Percentiles rank a stretch among this genome's conserved stretches.
These are phyloP conservation scores for Liasis olivaceus DNA, from an alignment of 2,797 vertebrate species.

Conservation along the genomic window DNA sequence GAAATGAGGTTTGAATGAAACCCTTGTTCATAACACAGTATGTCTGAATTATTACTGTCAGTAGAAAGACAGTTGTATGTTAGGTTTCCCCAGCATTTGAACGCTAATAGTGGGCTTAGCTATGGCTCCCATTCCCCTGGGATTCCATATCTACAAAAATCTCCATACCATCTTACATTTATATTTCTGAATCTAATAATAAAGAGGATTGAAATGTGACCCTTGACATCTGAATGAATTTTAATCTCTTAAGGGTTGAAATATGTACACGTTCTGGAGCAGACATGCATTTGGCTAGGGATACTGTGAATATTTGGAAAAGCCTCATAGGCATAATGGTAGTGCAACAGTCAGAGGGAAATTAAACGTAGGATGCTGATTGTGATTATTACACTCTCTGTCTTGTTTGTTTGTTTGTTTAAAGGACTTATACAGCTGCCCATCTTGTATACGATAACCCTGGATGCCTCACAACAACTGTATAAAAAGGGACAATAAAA, in stretches of 20 bases:
- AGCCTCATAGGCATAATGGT: no score
- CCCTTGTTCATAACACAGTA: neutral
- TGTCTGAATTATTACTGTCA: neutral
- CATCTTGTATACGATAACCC: no score
- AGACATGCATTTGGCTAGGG: no score
- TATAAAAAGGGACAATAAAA: no score
- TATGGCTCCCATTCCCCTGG: neutral
- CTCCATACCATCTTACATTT: neutral
- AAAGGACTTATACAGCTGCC: no score
- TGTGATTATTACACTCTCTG: no score
- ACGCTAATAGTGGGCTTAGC: neutral
- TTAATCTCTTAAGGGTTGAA: neutral
- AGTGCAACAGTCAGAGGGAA: no score
- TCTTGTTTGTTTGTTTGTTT: no score
- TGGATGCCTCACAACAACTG: no score
- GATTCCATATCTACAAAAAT: neutral
- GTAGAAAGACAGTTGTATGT: neutral
- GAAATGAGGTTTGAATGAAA: neutral
- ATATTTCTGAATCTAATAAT: neutral
- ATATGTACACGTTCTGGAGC: neutral
- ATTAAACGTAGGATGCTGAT: no score
- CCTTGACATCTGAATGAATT: neutral
- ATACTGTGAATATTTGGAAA: no score
- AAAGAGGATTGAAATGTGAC: neutral
- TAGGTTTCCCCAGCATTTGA: neutral